Evolutionary conservation across 2,113 vertebrate genomes (phyloP).

Genomic region (Atlantisia rogersi): DNA sequence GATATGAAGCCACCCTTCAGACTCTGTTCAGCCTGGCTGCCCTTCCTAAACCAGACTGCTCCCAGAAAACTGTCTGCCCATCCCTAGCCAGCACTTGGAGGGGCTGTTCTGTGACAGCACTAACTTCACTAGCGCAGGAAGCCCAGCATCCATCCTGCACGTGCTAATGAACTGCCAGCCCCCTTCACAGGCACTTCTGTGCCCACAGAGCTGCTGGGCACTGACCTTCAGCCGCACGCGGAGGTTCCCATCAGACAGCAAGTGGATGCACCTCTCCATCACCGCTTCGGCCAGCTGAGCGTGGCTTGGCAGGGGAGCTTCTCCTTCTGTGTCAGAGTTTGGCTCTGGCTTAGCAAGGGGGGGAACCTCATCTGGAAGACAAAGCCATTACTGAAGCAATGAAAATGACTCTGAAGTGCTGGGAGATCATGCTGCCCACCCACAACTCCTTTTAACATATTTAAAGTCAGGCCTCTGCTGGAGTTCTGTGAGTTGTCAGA

Average conservation of each 20-base stretch:
- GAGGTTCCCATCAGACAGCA: conserved; percentile 84
- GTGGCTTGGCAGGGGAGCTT: conserved; percentile 78
- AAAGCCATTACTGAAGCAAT: not conserved
- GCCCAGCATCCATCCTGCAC: accelerated
- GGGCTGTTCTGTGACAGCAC: not conserved
- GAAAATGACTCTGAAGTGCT: not conserved
- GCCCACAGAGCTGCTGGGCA: accelerated
- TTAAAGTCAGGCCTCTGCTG: not conserved
- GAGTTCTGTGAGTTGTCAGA: not conserved
- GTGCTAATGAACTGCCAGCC: accelerated
- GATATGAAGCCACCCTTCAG: not conserved
- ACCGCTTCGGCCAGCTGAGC: conserved; percentile 83
- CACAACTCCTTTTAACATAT: not conserved
- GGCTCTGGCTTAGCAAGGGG: not conserved
- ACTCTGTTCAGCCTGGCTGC: not conserved
- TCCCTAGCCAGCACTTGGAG: not conserved
- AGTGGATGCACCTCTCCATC: conserved; percentile 89
- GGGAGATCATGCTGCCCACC: not conserved
- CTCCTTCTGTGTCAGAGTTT: conserved; percentile 46
- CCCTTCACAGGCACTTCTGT: not conserved
- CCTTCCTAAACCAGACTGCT: not conserved
- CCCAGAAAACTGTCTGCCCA: not conserved
- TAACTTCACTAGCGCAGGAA: not conserved
- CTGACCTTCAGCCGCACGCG: conserved; percentile 87
- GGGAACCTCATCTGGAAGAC: conserved; percentile 61